These are phyloP conservation scores for Laspeyria flexula DNA, from an alignment of 2,888 invertebrate species.

Conservation along the genomic window DNA sequence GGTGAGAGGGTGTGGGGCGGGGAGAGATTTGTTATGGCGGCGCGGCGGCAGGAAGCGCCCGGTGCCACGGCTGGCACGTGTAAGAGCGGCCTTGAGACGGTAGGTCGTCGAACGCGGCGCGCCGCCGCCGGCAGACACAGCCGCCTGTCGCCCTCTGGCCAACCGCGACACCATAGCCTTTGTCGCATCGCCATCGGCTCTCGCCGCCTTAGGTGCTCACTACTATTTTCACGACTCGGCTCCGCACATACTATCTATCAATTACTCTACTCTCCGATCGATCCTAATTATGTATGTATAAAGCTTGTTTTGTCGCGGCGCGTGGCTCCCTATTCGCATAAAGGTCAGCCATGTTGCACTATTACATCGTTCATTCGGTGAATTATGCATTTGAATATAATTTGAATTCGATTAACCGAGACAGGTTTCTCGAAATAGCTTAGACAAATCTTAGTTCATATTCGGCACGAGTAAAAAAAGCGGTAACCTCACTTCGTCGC, in stretches of 20 bases:
- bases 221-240: constrained; percentile 34
- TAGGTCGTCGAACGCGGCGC: constrained; percentile 78
- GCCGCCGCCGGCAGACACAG: constrained; percentile 59
- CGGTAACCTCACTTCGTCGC: constrained; percentile 32
- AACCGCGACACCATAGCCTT: constrained; percentile 62
- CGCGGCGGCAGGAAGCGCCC: constrained; percentile 80
- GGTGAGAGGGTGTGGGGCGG: constrained; percentile 61
- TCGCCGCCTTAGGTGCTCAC: constrained; percentile 46
- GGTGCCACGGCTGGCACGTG: constrained; percentile 80
- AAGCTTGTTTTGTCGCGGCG: constrained; percentile 22
- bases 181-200: constrained; percentile 54
- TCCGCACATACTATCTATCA: constrained; percentile 8
- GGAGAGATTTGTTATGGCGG: constrained; percentile 82
- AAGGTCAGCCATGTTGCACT: constrained; percentile 58
- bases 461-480: constrained; percentile 44
- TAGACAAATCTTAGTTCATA: constrained; percentile 46
- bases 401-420: constrained; percentile 55
- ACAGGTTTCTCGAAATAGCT: constrained; percentile 54
- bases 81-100: constrained; percentile 83
- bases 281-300: constrained; percentile 23
- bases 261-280: constrained; percentile 9
- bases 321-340: constrained; percentile 36
- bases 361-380: constrained; percentile 50
- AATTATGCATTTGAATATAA: constrained; percentile 63
- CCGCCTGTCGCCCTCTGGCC: constrained; percentile 63